Percentiles rank a stretch among this genome's conserved stretches.
phyloP scores from a whole-genome alignment of 2,797 vertebrate species.

The Poeciliopsis presidionis region DNA sequence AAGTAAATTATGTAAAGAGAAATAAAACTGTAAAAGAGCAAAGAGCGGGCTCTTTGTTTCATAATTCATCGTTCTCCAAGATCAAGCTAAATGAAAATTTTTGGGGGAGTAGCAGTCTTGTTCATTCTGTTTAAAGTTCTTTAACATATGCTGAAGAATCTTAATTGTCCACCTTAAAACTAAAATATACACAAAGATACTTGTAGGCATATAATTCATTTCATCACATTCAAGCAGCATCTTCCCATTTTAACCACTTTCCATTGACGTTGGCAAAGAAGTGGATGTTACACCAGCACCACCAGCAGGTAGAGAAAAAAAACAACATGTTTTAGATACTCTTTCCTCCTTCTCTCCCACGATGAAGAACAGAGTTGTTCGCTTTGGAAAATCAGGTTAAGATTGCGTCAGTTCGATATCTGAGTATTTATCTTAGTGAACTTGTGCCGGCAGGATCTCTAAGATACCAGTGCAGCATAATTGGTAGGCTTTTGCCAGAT shows the following conservation, averaged over 20 bases:
- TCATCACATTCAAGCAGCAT: constrained; percentile 66
- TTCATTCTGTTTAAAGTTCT: constrained; percentile 50
- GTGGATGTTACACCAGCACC: constrained; percentile 77
- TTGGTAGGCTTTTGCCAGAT: constrained; percentile 51
- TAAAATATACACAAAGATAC: constrained; percentile 32
- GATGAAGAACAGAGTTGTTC: constrained; percentile 39
- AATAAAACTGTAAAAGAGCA: constrained; percentile 63
- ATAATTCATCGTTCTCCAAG: constrained; percentile 69
- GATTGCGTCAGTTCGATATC: constrained; percentile 61
- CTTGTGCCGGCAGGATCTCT: constrained; percentile 33
- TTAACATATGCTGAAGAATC: constrained; percentile 52
- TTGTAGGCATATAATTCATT: constrained; percentile 41
- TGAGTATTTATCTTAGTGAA: constrained; percentile 66
- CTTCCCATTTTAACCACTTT: constrained; percentile 36
- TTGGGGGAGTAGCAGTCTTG: constrained; percentile 42
- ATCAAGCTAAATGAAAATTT: constrained; percentile 60
- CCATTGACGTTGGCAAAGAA: constrained; percentile 8
- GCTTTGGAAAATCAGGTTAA: constrained; percentile 70
- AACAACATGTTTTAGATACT: constrained; percentile 43
- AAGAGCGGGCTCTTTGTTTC: constrained; percentile 58
- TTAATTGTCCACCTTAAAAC: constrained; percentile 59
- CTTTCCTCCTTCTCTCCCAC: constrained; percentile 7
- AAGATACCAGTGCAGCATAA: constrained; percentile 48
- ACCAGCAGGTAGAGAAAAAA: constrained; percentile 71
- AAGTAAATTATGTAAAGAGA: constrained; percentile 72